Evolutionary conservation across 2,888 invertebrate genomes (phyloP).

Genomic region (Calameuta idolon): DNA sequence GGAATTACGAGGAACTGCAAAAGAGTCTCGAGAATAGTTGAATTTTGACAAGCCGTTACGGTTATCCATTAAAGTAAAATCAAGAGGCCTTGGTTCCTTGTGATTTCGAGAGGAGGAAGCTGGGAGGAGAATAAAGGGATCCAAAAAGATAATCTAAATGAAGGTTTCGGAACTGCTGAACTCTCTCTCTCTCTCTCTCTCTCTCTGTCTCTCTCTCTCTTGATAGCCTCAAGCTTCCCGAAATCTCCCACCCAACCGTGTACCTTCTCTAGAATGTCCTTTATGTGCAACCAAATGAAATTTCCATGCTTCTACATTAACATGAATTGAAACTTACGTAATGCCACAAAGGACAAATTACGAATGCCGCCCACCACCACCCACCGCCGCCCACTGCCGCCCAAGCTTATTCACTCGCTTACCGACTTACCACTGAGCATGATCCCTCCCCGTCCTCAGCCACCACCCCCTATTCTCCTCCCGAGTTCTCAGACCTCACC

Average conservation of each 20-base stretch:
- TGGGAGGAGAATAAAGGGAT: not conserved
- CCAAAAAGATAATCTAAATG: not conserved
- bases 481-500: too few relatives aligned
- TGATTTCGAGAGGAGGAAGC: too few relatives aligned
- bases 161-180: not conserved
- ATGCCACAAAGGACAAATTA: constrained; percentile 6
- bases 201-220: not conserved
- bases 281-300: not conserved
- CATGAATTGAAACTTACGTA: constrained; percentile 9
- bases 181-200: not conserved
- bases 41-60: too few relatives aligned
- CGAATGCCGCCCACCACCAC: not conserved
- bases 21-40: too few relatives aligned
- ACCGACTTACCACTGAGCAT: too few relatives aligned
- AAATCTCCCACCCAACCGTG: too few relatives aligned
- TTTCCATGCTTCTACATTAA: constrained; percentile 2
- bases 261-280: too few relatives aligned
- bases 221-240: not conserved
- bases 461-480: too few relatives aligned
- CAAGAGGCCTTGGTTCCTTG: too few relatives aligned
- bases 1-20: too few relatives aligned
- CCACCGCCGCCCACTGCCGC: not conserved
- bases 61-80: too few relatives aligned
- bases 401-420: not conserved
- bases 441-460: too few relatives aligned